Evolutionary conservation across 1,140 invertebrate genomes (phyloP).

Genomic region (Propsilocerus akamusi): DNA sequence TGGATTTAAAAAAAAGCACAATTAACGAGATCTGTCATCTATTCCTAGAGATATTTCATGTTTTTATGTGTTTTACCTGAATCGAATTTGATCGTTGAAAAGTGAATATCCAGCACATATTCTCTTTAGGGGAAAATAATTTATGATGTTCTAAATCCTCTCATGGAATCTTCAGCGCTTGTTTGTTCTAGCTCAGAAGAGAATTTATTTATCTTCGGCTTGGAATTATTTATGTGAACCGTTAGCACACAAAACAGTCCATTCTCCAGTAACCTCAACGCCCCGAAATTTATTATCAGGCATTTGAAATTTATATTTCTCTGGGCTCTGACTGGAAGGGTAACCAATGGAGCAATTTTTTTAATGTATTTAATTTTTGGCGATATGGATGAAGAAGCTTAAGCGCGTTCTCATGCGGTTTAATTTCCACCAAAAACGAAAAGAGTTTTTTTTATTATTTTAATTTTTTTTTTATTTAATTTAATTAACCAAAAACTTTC

Average conservation of each 20-base stretch:
- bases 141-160: too few species aligned
- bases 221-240: conserved; percentile 1
- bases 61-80: too few species aligned
- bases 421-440: neutral
- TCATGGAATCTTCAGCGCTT: too few species aligned
- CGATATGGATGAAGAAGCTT: neutral
- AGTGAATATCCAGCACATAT: too few species aligned
- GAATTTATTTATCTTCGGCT: too few species aligned
- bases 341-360: neutral
- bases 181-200: too few species aligned
- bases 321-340: neutral
- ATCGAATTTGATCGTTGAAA: too few species aligned
- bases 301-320: neutral
- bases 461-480: neutral
- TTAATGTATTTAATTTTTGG: neutral
- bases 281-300: neutral
- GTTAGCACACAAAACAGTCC: neutral
- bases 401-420: neutral
- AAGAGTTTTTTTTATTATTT: neutral
- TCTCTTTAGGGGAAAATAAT: too few species aligned
- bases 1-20: too few species aligned
- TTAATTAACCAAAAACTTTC: neutral
- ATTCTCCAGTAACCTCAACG: neutral
- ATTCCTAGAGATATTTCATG: too few species aligned
- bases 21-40: too few species aligned